phyloP scores from a whole-genome alignment of 2,888 invertebrate genomes.

The Stegophylla sp. region DNA sequence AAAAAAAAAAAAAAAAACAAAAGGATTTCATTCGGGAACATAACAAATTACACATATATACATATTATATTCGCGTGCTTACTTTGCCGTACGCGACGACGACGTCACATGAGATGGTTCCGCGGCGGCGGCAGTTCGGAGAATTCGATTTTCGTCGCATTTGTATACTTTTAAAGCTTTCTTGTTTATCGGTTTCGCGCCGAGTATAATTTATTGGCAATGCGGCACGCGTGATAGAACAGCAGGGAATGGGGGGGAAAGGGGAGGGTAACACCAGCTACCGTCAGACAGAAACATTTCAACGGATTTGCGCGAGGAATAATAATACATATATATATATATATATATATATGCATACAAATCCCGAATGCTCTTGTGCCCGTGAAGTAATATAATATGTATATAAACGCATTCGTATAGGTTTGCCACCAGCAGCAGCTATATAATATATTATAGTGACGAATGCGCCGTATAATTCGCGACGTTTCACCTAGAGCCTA shows the following conservation, averaged over 20 bases:
- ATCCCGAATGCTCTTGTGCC: background rate
- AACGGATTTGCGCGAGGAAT: conserved; percentile 29
- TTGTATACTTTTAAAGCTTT: conserved; percentile 31
- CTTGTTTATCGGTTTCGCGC: conserved; percentile 36
- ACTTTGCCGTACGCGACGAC: background rate
- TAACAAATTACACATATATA: background rate
- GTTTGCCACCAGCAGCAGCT: too few species aligned
- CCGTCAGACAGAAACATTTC: conserved; percentile 43
- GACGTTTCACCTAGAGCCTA: conserved; percentile 37
- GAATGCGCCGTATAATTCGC: background rate
- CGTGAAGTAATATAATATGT: too few species aligned
- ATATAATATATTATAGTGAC: too few species aligned
- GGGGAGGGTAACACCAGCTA: background rate
- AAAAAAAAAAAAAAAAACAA: background rate
- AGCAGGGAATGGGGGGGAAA: conserved; percentile 22
- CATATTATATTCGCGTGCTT: background rate
- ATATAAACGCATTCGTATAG: too few species aligned
- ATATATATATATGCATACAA: background rate
- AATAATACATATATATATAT: background rate
- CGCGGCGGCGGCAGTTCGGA: background rate
- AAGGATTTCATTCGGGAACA: too few species aligned
- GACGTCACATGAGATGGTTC: background rate
- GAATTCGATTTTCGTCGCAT: conserved; percentile 39
- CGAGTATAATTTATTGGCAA: conserved; percentile 45
- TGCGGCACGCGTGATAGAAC: too few species aligned